A percentile compares a stretch with the other conserved stretches of the same genome.
phyloP scores from a whole-genome alignment of 2,797 vertebrate species.

The Acanthurus tractus region DNA sequence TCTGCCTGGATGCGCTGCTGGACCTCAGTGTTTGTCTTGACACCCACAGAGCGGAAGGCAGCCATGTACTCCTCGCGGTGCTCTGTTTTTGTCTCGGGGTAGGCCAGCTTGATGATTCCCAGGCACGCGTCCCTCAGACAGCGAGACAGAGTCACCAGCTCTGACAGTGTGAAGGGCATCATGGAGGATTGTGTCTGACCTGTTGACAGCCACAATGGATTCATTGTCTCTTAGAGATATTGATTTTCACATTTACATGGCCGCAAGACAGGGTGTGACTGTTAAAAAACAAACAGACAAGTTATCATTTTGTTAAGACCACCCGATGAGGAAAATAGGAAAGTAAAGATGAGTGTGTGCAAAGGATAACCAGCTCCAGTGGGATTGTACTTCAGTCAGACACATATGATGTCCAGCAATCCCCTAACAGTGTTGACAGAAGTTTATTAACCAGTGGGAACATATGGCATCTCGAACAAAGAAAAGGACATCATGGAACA shows the following conservation, averaged over 20 bases:
- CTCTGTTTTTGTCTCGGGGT: conserved; percentile 96
- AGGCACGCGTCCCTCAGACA: conserved; percentile 96
- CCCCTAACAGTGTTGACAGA: background rate
- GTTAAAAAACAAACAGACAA: conserved; percentile 22
- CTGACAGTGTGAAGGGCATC: conserved; percentile 96
- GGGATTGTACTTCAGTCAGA: background rate
- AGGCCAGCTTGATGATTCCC: conserved; percentile 97
- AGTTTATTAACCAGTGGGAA: too few relatives aligned
- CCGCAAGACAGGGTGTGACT: background rate
- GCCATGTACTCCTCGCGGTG: conserved; percentile 95
- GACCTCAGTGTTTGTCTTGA: conserved; percentile 91
- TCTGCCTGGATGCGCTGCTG: conserved; percentile 93
- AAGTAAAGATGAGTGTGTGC: background rate
- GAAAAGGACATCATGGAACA: background rate
- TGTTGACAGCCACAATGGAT: conserved; percentile 53
- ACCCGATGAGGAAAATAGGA: conserved; percentile 9
- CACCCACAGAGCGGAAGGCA: conserved; percentile 94
- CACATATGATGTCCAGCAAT: background rate
- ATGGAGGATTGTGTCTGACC: conserved; percentile 91
- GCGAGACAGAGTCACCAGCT: conserved; percentile 93
- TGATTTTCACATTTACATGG: conserved; percentile 58
- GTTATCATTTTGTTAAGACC: background rate
- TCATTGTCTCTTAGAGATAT: conserved; percentile 53
- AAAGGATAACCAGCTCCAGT: background rate
- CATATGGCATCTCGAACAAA: too few relatives aligned